phyloP scores from a whole-genome alignment of 2,797 vertebrate genomes.

The Glossophaga mutica region DNA sequence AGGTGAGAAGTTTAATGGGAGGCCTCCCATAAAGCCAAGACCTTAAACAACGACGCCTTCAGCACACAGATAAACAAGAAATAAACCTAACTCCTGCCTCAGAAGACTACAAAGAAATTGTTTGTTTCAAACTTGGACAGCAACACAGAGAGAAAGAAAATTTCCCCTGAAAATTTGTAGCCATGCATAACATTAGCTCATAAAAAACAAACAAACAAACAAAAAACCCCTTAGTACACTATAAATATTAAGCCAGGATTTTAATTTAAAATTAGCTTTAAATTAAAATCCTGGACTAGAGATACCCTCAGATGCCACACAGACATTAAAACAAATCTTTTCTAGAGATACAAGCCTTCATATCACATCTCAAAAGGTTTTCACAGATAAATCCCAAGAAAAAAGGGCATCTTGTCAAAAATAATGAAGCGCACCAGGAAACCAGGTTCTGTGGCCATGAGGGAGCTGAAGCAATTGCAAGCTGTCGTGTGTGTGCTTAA shows the following conservation, averaged over 20 bases:
- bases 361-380: constrained; percentile 11
- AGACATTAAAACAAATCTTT: constrained; percentile 1
- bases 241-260: constrained; percentile 4
- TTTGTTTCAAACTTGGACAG: neutral
- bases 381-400: neutral
- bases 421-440: neutral
- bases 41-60: neutral
- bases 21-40: neutral
- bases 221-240: neutral
- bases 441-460: neutral
- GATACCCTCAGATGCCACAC: neutral
- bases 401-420: neutral
- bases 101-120: neutral
- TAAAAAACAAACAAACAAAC: neutral
- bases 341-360: neutral
- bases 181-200: neutral
- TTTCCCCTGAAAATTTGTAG: constrained; percentile 19
- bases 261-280: constrained; percentile 1
- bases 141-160: neutral
- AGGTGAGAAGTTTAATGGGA: constrained; percentile 35
- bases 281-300: neutral
- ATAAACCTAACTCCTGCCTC: neutral
- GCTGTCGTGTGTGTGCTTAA: neutral
- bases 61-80: constrained; percentile 24
- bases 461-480: neutral